phyloP scores from a whole-genome alignment of 2,113 vertebrate species.

The Saiga tatarica region DNA sequence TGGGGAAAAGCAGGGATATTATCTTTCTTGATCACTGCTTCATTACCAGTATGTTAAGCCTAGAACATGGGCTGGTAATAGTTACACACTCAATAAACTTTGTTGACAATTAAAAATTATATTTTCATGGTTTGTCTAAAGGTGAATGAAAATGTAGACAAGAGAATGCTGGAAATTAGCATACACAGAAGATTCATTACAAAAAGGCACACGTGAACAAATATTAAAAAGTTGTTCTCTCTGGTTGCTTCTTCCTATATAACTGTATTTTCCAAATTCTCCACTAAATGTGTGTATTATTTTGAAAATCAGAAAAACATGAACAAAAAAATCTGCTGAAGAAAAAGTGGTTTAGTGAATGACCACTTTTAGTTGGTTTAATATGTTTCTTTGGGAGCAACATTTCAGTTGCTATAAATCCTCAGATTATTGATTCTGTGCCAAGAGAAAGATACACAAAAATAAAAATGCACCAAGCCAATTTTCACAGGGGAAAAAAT shows the following conservation, averaged over 20 bases:
- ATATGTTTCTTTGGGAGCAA: background rate
- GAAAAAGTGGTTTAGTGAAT: background rate
- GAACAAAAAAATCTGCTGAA: background rate
- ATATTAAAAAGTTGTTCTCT: background rate
- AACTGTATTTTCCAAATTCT: background rate
- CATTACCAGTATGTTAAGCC: background rate
- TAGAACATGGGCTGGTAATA: background rate
- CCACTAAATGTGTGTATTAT: background rate
- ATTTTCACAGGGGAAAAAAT: background rate
- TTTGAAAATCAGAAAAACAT: background rate
- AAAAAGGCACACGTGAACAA: background rate
- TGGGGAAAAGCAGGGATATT: background rate
- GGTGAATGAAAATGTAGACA: background rate
- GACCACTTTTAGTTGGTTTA: background rate
- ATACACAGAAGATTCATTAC: background rate
- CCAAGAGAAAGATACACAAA: background rate
- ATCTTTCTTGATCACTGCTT: background rate
- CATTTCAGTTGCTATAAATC: background rate
- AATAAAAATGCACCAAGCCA: background rate
- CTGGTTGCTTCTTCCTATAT: background rate
- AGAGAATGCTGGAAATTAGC: background rate
- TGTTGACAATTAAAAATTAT: background rate
- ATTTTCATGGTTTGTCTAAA: background rate
- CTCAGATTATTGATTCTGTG: slow-evolving; percentile 4
- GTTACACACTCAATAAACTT: background rate